Percentiles rank a stretch among this genome's conserved stretches.
Conservation (phyloP, 2,888 invertebrate genomes). For the Oegoconia quadripuncta region DNA sequence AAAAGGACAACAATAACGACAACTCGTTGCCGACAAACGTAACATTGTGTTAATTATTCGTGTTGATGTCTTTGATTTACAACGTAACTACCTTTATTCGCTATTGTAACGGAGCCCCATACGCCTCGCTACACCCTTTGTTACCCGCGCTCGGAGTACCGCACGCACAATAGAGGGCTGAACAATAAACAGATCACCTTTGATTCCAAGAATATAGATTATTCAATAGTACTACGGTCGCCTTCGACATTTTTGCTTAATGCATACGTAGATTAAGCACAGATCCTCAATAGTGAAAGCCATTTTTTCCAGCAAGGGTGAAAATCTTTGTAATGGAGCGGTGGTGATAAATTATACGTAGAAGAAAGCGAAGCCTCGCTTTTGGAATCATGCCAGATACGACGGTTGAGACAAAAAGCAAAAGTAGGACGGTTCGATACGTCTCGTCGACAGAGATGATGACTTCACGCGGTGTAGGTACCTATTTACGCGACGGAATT, state of each 20-base stretch:
- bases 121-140: conserved; percentile 30
- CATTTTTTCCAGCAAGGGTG: conserved; percentile 14
- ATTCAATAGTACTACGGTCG: conserved; percentile 20
- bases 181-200: conserved; percentile 36
- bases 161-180: conserved; percentile 30
- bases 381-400: conserved; percentile 26
- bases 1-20: conserved; percentile 1
- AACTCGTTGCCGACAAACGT: conserved; percentile 18
- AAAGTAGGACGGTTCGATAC: conserved; percentile 19
- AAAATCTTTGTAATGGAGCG: conserved; percentile 16
- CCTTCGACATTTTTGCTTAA: conserved; percentile 10
- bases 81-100: conserved; percentile 27
- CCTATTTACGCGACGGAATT: not conserved
- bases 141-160: conserved; percentile 14
- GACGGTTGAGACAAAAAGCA: conserved; percentile 21
- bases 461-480: conserved; percentile 3
- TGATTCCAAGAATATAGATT: conserved; percentile 27
- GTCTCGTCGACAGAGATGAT: conserved; percentile 14
- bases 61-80: conserved; percentile 37
- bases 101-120: conserved; percentile 26
- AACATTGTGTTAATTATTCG: conserved; percentile 26
- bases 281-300: conserved; percentile 13
- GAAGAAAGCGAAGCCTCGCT: conserved; percentile 20
- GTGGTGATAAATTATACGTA: conserved; percentile 22
- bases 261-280: conserved; percentile 10